Conservation (phyloP, 1,140 invertebrate genomes). For the Uloborus diversus region DNA sequence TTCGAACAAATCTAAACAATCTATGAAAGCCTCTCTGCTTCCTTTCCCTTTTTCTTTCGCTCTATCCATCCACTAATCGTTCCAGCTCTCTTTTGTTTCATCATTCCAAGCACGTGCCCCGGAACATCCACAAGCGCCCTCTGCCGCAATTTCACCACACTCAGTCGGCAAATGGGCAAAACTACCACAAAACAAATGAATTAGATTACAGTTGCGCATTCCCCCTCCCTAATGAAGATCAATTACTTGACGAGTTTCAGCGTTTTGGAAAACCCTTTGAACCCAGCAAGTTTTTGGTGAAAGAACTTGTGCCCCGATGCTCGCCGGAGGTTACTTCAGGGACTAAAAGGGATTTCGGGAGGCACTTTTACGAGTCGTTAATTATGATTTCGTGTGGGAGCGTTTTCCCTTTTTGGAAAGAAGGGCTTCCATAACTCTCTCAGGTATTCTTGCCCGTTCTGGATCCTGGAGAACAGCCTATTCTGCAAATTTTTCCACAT, state of each 20-base stretch:
- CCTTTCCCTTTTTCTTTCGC: too few species aligned
- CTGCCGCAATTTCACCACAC: not conserved
- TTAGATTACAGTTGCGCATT: slow-evolving; percentile 7
- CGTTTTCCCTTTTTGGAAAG: not conserved
- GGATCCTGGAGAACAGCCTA: too few species aligned
- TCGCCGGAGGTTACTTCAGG: not conserved
- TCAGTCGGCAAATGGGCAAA: slow-evolving; percentile 3
- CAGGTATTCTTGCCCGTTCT: too few species aligned
- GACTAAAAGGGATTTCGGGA: not conserved
- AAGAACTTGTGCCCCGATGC: too few species aligned
- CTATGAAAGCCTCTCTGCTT: slow-evolving; percentile 15
- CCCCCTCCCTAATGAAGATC: slow-evolving; percentile 21
- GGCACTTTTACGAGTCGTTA: not conserved
- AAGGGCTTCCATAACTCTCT: too few species aligned
- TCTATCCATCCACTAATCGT: too few species aligned
- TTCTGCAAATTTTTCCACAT: too few species aligned
- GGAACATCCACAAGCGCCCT: not conserved
- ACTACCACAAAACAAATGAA: slow-evolving; percentile 39
- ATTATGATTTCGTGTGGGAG: slow-evolving; percentile 26
- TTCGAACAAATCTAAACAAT: slow-evolving; percentile 25
- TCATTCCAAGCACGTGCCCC: too few species aligned
- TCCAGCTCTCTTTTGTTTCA: too few species aligned
- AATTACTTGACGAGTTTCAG: too few species aligned
- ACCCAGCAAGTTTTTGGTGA: not conserved
- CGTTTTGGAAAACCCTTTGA: slow-evolving; percentile 38